phyloP scores from a whole-genome alignment of 1,140 invertebrate species.

The Colletes latitarsis region DNA sequence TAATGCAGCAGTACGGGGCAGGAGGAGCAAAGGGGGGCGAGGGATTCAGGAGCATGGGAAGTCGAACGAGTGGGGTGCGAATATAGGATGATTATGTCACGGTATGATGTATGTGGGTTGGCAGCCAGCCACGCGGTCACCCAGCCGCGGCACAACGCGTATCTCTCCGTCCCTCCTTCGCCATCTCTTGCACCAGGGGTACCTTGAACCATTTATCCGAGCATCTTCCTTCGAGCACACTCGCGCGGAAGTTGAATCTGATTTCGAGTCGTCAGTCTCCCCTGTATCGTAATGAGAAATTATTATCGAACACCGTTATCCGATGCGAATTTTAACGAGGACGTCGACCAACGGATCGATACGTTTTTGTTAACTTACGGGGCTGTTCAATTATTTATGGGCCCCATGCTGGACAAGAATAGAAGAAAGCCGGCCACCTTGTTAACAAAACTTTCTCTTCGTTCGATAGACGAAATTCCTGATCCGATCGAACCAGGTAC shows the following conservation, averaged over 20 bases:
- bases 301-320: slow-evolving; percentile 26
- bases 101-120: slow-evolving; percentile 69
- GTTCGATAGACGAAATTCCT: too few species aligned
- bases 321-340: not conserved
- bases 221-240: slow-evolving; percentile 29
- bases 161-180: slow-evolving; percentile 26
- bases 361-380: not conserved
- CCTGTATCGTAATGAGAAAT: slow-evolving; percentile 9
- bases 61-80: slow-evolving; percentile 67
- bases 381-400: too few species aligned
- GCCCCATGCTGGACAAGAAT: too few species aligned
- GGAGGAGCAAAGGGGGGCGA: not conserved
- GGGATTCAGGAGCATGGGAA: slow-evolving; percentile 55
- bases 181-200: not conserved
- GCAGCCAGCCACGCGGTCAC: slow-evolving; percentile 68
- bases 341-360: slow-evolving; percentile 4
- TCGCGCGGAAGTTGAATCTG: slow-evolving; percentile 29
- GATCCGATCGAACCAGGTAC: too few species aligned
- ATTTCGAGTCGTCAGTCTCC: slow-evolving; percentile 18
- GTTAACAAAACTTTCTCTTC: too few species aligned
- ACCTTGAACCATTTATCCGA: slow-evolving; percentile 40
- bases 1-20: slow-evolving; percentile 63
- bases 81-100: slow-evolving; percentile 73
- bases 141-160: slow-evolving; percentile 40
- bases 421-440: too few species aligned